A percentile compares a stretch with the other conserved stretches of the same genome.
Conservation (phyloP, 2,797 vertebrate species). For the Falco naumanni region DNA sequence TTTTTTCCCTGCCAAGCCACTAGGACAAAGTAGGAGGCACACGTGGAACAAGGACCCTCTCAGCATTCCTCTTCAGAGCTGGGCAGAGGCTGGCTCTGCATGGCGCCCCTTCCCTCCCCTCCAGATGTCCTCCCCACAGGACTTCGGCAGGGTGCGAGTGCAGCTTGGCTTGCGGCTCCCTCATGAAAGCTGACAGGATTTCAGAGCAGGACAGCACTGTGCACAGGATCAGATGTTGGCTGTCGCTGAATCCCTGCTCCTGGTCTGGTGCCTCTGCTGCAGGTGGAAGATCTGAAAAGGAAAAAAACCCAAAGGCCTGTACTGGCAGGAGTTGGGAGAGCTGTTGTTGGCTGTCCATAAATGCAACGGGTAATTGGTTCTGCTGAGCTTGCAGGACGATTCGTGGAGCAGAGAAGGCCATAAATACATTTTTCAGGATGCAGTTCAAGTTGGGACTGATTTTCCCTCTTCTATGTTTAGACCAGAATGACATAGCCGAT, state of each 20-base stretch:
- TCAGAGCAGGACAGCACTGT: neutral
- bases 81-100: neutral
- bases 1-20: conserved; percentile 28
- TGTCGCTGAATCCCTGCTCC: neutral
- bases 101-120: accelerated
- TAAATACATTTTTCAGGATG: neutral
- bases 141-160: accelerated
- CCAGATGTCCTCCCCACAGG: neutral
- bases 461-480: neutral
- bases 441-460: neutral
- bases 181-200: accelerated
- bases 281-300: neutral
- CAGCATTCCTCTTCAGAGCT: neutral
- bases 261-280: neutral
- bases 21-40: neutral
- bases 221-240: neutral
- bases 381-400: conserved; percentile 7
- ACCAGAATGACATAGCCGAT: neutral
- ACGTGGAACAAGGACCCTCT: neutral
- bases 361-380: neutral
- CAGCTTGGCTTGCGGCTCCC: neutral
- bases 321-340: neutral
- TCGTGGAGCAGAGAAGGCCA: neutral
- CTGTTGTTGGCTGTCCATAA: neutral
- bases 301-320: neutral